A percentile compares a stretch with the other conserved stretches of the same genome.
Conservation (phyloP, 2,888 invertebrate species). For the Ametastegia equiseti region DNA sequence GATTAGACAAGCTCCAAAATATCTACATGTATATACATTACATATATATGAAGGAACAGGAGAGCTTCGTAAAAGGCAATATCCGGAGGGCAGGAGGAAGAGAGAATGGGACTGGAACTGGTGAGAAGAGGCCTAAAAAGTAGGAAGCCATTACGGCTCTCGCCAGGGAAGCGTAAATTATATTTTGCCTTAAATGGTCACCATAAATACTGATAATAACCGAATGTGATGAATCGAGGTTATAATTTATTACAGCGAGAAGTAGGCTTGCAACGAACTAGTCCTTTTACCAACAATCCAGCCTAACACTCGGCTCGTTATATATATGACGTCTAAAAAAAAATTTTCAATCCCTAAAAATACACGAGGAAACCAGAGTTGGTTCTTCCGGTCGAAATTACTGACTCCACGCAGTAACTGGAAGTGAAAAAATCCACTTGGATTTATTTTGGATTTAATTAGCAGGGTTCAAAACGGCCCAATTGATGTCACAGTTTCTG, state of each 20-base stretch:
- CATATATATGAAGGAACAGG: no score
- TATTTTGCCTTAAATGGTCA: constrained; percentile 42
- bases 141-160: constrained; percentile 42
- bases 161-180: constrained; percentile 40
- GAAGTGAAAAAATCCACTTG: no score
- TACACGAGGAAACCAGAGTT: background rate
- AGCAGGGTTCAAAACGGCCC: no score
- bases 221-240: constrained; percentile 46
- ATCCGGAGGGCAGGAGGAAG: constrained; percentile 25
- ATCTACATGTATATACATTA: no score
- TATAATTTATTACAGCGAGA: constrained; percentile 30
- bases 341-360: background rate
- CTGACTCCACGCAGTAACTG: no score
- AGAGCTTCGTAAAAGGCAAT: constrained; percentile 29
- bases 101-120: background rate
- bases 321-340: background rate
- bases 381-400: background rate
- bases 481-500: background rate
- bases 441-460: no score
- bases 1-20: background rate
- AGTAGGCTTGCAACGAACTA: constrained; percentile 11
- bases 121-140: constrained; percentile 37
- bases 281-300: constrained; percentile 1
- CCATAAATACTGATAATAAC: constrained; percentile 48
- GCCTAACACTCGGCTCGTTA: background rate